Conservation (phyloP, 2,113 vertebrate genomes). For the Miniopterus natalensis region DNA sequence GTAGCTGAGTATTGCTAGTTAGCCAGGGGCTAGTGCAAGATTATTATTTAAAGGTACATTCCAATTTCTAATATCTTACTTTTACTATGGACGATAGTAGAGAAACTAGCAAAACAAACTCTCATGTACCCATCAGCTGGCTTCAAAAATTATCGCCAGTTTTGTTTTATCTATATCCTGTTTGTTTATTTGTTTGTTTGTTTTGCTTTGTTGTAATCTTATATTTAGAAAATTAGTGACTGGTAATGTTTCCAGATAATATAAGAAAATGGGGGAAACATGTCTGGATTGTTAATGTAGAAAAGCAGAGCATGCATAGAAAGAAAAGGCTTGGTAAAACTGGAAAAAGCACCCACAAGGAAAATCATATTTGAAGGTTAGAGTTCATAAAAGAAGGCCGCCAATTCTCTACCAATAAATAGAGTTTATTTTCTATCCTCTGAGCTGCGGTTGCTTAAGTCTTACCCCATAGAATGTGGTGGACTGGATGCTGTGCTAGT, state of each 20-base stretch:
- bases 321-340: background rate
- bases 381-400: background rate
- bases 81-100: background rate
- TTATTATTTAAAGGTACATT: conserved; percentile 11
- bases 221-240: background rate
- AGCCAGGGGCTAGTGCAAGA: background rate
- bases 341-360: background rate
- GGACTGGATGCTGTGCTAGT: background rate
- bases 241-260: background rate
- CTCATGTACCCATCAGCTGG: background rate
- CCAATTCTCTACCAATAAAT: background rate
- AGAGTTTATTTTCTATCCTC: background rate
- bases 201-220: background rate
- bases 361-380: background rate
- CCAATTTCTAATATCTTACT: background rate
- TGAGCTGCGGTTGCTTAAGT: background rate
- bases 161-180: background rate
- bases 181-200: background rate
- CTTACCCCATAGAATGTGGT: background rate
- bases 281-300: background rate
- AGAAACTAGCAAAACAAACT: background rate
- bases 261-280: background rate
- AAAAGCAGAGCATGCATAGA: background rate
- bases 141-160: background rate
- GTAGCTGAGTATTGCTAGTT: background rate